phyloP scores from a whole-genome alignment of 2,113 vertebrate genomes.

The Typhlomys cinereus region DNA sequence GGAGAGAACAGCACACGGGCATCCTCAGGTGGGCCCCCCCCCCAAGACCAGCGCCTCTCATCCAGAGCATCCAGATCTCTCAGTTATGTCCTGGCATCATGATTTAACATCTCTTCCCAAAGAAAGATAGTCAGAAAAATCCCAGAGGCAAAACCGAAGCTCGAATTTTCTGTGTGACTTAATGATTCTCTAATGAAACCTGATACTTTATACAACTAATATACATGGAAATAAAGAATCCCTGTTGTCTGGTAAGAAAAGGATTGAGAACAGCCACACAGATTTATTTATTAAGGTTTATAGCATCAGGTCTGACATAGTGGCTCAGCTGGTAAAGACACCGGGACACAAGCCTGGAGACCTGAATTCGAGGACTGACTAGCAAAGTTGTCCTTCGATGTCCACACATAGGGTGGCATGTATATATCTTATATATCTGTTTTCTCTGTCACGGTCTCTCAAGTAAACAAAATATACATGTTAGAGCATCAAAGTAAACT shows the following conservation, averaged over 20 bases:
- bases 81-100: background rate
- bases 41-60: background rate
- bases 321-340: too few relatives aligned
- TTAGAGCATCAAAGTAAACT: background rate
- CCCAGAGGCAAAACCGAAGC: background rate
- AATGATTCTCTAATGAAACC: background rate
- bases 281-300: background rate
- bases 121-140: background rate
- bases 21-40: background rate
- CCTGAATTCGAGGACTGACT: too few relatives aligned
- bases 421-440: too few relatives aligned
- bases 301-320: too few relatives aligned
- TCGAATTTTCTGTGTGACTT: background rate
- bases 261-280: background rate
- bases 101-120: background rate
- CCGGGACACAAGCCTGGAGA: too few relatives aligned
- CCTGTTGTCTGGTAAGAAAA: background rate
- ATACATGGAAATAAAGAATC: background rate
- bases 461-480: too few relatives aligned
- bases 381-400: too few relatives aligned
- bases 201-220: background rate
- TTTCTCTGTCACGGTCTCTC: too few relatives aligned
- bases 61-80: background rate
- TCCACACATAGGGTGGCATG: too few relatives aligned
- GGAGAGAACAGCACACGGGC: background rate